Evolutionary conservation across 2,888 invertebrate genomes (phyloP), one percentile per base, ranked within the genome.

Genomic region (Plebejus melissa): DNA sequence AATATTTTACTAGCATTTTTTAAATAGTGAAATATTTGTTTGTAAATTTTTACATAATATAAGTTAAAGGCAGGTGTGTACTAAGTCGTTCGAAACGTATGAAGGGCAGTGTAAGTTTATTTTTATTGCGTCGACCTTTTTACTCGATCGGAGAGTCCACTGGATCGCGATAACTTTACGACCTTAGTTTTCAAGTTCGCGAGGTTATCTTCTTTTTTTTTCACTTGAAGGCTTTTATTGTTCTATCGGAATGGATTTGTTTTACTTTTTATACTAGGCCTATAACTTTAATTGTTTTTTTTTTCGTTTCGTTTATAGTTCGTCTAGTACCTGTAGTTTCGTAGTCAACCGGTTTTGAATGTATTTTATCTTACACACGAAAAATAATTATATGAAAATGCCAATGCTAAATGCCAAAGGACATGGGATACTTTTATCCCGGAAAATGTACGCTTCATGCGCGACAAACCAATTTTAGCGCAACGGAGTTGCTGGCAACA

Each of bases 101-200:
- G 69, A 36, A 41, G 76, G 75, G 77, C 79, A 79, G 76, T 76
- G 74, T 74, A 70, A 78, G 78, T 81, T 81, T 80, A 86, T 84
- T 87, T 85, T 85, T 85, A 84, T 83, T 81, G 79, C 80, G 76
- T 77, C 79, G 80, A 80, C 80, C 80, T 80, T 80, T 80, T 80
- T 79, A 79, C 78, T 75, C 79, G 79, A 81, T 81, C 79, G 78
- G 78, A 76, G 79, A 75, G 32, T 50, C 78, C 76, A 71, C 60
- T 65, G 38, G 74, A 77, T 76, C 76, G 76, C 76, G 76, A 78
- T 78, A 78, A 70, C 75, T 77, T 77, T 69, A 58, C 28, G 76
- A 76, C 77, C 74, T 79, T 78, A 74, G 76, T 74, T 76, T 77
- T 76, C 75, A 77, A 76, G 76, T 69, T 76, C 60, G 72, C 32